A percentile compares a stretch with the other conserved stretches of the same genome.
phyloP scores from a whole-genome alignment of 1,140 invertebrate species.

The Atta colombica region DNA sequence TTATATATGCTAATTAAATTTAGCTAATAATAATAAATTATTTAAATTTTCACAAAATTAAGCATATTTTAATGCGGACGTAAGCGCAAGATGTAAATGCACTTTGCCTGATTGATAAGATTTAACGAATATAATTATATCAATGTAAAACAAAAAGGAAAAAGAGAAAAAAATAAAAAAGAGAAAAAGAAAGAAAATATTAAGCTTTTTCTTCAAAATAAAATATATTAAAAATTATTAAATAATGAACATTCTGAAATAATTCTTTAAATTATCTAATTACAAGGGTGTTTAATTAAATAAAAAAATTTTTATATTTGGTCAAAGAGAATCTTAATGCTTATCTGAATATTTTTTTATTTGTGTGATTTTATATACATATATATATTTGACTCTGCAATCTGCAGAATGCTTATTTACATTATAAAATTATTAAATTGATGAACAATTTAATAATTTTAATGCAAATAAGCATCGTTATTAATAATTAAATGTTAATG shows the following conservation, averaged over 20 bases:
- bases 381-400: no score
- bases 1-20: not conserved
- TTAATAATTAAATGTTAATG: no score
- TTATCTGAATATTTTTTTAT: no score
- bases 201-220: not conserved
- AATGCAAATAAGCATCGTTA: no score
- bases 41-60: not conserved
- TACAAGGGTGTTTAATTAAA: not conserved
- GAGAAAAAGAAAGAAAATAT: not conserved
- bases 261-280: not conserved
- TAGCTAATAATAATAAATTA: not conserved
- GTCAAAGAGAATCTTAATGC: no score
- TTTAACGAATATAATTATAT: not conserved
- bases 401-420: no score
- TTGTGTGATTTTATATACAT: no score
- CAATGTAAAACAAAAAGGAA: not conserved
- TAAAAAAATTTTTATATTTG: no score
- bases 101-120: constrained; percentile 5
- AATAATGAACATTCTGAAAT: not conserved
- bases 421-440: no score
- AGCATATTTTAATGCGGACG: not conserved
- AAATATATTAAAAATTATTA: not conserved
- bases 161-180: not conserved
- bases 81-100: not conserved
- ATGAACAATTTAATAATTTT: no score